These are phyloP conservation scores for Rotaria macrura DNA, from an alignment of 2,888 invertebrate species.

Conservation along the genomic window DNA sequence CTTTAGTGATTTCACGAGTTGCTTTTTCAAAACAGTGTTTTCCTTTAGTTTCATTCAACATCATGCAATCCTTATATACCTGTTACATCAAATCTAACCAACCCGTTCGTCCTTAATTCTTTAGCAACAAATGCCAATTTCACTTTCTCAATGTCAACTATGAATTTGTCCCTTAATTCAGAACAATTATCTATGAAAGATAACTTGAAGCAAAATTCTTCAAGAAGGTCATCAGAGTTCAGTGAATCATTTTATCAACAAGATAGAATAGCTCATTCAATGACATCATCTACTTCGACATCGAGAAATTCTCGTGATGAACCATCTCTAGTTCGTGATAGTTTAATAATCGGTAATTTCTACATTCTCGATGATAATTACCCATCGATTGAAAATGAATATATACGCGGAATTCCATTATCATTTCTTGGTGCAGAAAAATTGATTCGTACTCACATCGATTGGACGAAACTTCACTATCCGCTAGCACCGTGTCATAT, in stretches of 20 bases:
- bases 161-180: not conserved
- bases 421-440: not conserved
- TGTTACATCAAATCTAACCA: not conserved
- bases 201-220: not conserved
- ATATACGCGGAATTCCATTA: not conserved
- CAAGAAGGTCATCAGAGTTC: not conserved
- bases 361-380: not conserved
- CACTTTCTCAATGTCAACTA: not conserved
- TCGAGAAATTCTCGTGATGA: not conserved
- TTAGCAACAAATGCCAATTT: not conserved
- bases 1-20: no score
- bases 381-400: not conserved
- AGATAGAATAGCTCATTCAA: not conserved
- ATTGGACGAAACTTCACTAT: not conserved
- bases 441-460: not conserved
- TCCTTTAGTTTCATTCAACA: no score
- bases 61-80: no score
- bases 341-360: not conserved
- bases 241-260: not conserved
- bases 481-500: not conserved
- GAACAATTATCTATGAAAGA: not conserved
- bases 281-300: not conserved
- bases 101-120: not conserved
- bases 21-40: no score
- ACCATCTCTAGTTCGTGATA: not conserved